A percentile compares a stretch with the other conserved stretches of the same genome.
Evolutionary conservation across 2,888 invertebrate species (phyloP).

Genomic region (Plebejus argus): DNA sequence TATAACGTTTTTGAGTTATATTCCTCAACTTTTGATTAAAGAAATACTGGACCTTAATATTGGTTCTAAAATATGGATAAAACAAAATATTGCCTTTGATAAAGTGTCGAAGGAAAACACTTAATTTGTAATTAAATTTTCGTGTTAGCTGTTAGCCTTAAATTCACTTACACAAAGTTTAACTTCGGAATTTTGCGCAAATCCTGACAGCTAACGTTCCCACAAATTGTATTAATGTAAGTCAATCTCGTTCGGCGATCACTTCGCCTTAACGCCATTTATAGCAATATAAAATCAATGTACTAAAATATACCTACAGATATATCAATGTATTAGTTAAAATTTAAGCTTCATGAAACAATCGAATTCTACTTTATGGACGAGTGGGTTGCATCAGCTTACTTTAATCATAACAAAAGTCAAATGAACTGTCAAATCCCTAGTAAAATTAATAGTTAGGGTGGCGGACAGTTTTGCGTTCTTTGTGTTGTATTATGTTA

Average conservation of each 20-base stretch:
- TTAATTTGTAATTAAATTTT: constrained; percentile 22
- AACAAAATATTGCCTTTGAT: background rate
- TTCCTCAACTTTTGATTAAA: background rate
- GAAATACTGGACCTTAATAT: background rate
- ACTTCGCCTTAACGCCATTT: constrained; percentile 7
- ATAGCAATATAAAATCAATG: background rate
- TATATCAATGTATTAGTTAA: no score
- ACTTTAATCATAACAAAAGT: no score
- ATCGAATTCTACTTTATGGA: no score
- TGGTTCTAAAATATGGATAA: background rate
- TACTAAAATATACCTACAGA: background rate
- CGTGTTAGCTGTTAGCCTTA: constrained; percentile 24
- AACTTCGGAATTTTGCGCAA: constrained; percentile 22
- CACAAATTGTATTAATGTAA: constrained; percentile 14
- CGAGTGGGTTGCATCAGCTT: no score
- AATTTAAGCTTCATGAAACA: no score
- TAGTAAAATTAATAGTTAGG: no score
- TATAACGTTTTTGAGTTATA: no score
- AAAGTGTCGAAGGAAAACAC: constrained; percentile 4
- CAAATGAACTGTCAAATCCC: no score
- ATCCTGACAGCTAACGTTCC: constrained; percentile 15
- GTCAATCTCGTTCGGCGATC: constrained; percentile 28
- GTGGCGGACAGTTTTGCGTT: no score
- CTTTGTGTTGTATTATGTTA: no score
- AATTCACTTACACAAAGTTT: constrained; percentile 25